phyloP scores from a whole-genome alignment of 2,113 vertebrate genomes.

The Jacana jacana region DNA sequence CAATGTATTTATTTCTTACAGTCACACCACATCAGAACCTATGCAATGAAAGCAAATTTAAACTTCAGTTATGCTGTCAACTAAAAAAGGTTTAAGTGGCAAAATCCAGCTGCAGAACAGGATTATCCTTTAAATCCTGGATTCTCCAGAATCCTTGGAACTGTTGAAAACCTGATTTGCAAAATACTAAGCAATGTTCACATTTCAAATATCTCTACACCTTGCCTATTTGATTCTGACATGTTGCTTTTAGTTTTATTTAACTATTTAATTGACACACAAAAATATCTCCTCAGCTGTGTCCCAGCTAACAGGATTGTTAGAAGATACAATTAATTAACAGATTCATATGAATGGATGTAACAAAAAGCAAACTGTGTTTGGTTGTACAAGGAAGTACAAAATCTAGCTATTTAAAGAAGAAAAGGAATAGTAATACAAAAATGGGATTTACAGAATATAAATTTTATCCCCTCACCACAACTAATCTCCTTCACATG shows the following conservation, averaged over 20 bases:
- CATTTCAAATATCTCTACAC: not conserved
- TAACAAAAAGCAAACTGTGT: not conserved
- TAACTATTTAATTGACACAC: not conserved
- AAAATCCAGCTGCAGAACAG: not conserved
- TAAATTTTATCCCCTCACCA: not conserved
- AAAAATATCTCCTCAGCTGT: not conserved
- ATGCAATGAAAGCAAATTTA: constrained; percentile 6
- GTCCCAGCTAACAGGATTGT: not conserved
- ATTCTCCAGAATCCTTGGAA: not conserved
- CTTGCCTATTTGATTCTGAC: not conserved
- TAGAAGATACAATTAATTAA: not conserved
- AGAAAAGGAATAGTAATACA: not conserved
- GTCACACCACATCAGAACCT: not conserved
- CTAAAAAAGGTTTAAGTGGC: not conserved
- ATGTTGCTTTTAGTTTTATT: not conserved
- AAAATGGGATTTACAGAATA: not conserved
- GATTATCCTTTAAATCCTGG: not conserved
- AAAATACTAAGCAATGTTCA: not conserved
- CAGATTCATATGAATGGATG: not conserved
- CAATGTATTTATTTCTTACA: not conserved
- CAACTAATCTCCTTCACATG: not conserved
- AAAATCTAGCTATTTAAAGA: not conserved
- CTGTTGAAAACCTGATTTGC: not conserved
- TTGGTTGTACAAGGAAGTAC: not conserved
- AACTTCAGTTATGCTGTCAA: not conserved